These are phyloP conservation scores for Neodiprion lecontei DNA, from an alignment of 1,140 invertebrate species.

Conservation along the genomic window DNA sequence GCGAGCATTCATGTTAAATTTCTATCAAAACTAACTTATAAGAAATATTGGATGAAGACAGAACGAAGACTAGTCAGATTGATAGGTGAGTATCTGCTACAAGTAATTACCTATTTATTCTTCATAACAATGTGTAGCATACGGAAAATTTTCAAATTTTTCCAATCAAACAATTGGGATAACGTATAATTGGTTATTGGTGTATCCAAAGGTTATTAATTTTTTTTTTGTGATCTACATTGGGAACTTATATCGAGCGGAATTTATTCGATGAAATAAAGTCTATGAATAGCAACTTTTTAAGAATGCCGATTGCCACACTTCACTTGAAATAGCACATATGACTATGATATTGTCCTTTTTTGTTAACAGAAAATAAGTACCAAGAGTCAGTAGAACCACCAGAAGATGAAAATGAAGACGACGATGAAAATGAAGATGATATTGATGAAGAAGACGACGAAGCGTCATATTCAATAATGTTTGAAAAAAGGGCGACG, in stretches of 20 bases:
- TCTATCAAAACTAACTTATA: not conserved
- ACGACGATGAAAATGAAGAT: conserved; percentile 40
- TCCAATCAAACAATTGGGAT: too few relatives aligned
- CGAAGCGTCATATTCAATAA: conserved; percentile 43
- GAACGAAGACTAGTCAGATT: not conserved
- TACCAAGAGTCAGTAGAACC: not conserved
- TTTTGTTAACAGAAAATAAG: conserved; percentile 16
- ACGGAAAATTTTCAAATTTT: not conserved
- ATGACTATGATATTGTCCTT: conserved; percentile 8
- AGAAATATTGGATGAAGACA: not conserved
- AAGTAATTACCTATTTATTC: not conserved
- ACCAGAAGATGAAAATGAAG: conserved; percentile 34
- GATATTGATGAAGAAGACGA: conserved; percentile 57
- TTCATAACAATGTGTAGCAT: too few relatives aligned
- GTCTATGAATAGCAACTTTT: too few relatives aligned
- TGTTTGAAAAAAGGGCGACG: conserved; percentile 57
- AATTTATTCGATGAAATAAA: too few relatives aligned
- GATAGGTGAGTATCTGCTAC: not conserved
- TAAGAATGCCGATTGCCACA: too few relatives aligned
- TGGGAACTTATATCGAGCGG: too few relatives aligned
- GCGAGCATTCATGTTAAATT: not conserved
- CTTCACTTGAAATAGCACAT: not conserved
- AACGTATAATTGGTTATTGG: too few relatives aligned
- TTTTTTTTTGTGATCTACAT: too few relatives aligned
- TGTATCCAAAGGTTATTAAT: too few relatives aligned